These are phyloP conservation scores for Magallana gigas DNA, from an alignment of 1,140 invertebrate genomes.

Conservation along the genomic window DNA sequence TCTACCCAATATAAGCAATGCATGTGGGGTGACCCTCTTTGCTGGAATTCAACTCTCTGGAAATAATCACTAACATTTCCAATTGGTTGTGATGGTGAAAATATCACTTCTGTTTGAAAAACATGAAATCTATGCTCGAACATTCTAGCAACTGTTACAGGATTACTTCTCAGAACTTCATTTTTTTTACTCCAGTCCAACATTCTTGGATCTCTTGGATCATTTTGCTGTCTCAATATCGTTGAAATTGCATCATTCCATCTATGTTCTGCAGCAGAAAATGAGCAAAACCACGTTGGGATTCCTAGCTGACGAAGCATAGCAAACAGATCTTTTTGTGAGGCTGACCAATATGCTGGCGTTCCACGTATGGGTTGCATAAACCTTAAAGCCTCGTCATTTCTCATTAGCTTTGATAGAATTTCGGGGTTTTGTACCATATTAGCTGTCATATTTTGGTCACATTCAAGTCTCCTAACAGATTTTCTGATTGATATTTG, in stretches of 20 bases:
- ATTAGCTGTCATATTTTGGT: conserved; percentile 13
- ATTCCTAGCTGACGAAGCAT: conserved; percentile 47
- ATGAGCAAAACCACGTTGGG: conserved; percentile 53
- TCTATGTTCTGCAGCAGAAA: conserved; percentile 56
- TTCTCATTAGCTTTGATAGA: too few relatives aligned
- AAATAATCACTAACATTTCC: conserved; percentile 64
- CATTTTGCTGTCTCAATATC: conserved; percentile 42
- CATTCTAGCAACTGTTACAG: conserved; percentile 39
- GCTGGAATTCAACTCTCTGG: conserved; percentile 78
- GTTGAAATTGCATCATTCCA: conserved; percentile 55
- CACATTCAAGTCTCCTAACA: too few relatives aligned
- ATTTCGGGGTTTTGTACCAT: too few relatives aligned
- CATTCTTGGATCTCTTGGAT: not conserved
- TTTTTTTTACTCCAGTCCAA: conserved; percentile 41
- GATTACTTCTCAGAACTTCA: conserved; percentile 38
- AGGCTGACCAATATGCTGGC: too few relatives aligned
- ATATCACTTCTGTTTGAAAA: conserved; percentile 30
- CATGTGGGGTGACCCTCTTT: conserved; percentile 78
- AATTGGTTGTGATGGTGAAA: conserved; percentile 46
- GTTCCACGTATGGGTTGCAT: too few relatives aligned
- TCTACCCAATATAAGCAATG: conserved; percentile 77
- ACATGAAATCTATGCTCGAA: conserved; percentile 43
- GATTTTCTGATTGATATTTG: too few relatives aligned
- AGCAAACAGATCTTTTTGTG: too few relatives aligned
- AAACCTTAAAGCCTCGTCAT: too few relatives aligned